These are phyloP conservation scores for Anableps anableps DNA, from an alignment of 2,797 vertebrate species.

Conservation along the genomic window DNA sequence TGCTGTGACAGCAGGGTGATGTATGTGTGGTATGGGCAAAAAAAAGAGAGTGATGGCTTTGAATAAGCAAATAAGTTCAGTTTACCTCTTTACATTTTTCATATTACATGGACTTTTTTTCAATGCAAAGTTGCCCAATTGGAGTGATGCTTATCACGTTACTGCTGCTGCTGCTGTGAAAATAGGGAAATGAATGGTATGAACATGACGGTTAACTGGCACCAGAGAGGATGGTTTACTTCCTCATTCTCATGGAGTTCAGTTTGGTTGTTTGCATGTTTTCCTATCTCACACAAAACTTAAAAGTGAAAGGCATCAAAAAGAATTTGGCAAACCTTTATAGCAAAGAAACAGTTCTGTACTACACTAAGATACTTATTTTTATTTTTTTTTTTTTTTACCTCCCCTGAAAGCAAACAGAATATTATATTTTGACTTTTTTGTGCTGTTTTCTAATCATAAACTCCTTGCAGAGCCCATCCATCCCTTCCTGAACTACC, in stretches of 20 bases:
- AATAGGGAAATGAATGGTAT: constrained; percentile 77
- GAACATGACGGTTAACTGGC: constrained; percentile 73
- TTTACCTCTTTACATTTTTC: constrained; percentile 56
- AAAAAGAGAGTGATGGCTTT: constrained; percentile 62
- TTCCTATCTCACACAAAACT: constrained; percentile 23
- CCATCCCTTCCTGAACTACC: constrained; percentile 19
- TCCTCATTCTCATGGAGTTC: constrained; percentile 67
- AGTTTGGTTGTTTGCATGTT: constrained; percentile 63
- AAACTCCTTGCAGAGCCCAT: constrained; percentile 26
- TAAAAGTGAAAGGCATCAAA: constrained; percentile 10
- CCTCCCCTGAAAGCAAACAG: neutral
- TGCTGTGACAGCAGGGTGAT: constrained; percentile 40
- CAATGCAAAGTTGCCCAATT: constrained; percentile 77
- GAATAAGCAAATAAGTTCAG: constrained; percentile 81
- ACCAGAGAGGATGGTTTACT: constrained; percentile 44
- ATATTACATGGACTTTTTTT: constrained; percentile 38
- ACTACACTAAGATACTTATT: neutral
- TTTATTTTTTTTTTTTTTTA: neutral
- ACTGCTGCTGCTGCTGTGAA: constrained; percentile 38
- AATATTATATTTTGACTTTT: constrained; percentile 39
- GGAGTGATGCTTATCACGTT: constrained; percentile 69
- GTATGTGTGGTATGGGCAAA: constrained; percentile 6
- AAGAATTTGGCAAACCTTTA: constrained; percentile 25
- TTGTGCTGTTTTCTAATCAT: constrained; percentile 62
- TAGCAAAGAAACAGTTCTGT: constrained; percentile 2